Evolutionary conservation across 2,113 vertebrate species (phyloP), one percentile per base, ranked within the genome.

Genomic region (Progne subis): DNA sequence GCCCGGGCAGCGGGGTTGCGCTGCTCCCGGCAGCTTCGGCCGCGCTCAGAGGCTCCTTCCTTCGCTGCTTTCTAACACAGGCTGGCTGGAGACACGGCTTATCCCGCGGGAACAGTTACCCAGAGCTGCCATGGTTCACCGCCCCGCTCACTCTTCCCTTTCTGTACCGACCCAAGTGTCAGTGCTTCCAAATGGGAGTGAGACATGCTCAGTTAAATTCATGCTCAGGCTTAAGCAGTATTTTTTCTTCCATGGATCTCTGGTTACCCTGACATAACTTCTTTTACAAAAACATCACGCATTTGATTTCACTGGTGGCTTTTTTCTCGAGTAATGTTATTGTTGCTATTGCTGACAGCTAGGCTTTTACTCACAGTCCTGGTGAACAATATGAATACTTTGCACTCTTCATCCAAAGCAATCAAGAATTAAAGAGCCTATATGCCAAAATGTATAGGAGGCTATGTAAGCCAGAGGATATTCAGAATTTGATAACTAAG

Each of bases 151-250:
- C 15, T 13, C 17, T 1, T 44, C 7, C 14, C 19, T 7, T 29
- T 8, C 53, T 13, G 7, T 17, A 11, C 16, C 19, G 8, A 0
- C 2, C 41, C 1, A 13, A 37, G 19, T 14, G 44, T 60, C 41
- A 4, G 0, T 26, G n/a, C 32, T 53, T 52, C 18, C 68, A 24
- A 14, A 56, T 0, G 0, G 11, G 39, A 8, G 4, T 53, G 9
- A 57, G 8, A 21, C 6, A 2, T 0, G 18, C 18, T 64, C 19
- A 15, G 9, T 18, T 60, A 39, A 59, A 72, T 31, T 55, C 9
- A 5, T 3, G 5, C 28, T 3, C 17, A 1, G 21, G 41, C 34
- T 52, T 41, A 21, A 76, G 11, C 6, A 4, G 15, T 14, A 8
- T 16, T 17, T 8, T 20, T 67, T 72, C 25, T 41, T 50, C 17